phyloP scores from a whole-genome alignment of 2,888 invertebrate genomes.

The Drosophila hamatofila region DNA sequence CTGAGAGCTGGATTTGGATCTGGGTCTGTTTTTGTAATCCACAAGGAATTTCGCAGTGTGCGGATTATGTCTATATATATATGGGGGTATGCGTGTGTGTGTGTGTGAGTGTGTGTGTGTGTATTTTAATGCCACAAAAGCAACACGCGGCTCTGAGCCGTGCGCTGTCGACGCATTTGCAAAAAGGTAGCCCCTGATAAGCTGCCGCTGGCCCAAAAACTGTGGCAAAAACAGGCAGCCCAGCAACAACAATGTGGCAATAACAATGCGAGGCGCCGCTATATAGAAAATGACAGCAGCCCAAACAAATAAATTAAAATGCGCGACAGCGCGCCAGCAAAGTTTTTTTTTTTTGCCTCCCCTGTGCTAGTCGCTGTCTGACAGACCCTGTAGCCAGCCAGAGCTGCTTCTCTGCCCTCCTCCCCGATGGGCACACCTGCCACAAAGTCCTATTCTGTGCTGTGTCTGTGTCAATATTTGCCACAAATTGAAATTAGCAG shows the following conservation, averaged over 20 bases:
- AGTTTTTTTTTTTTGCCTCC: conserved; percentile 43
- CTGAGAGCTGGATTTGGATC: conserved; percentile 45
- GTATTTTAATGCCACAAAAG: conserved; percentile 70
- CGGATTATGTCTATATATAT: conserved; percentile 60
- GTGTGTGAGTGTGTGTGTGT: conserved; percentile 26
- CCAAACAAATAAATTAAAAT: conserved; percentile 83
- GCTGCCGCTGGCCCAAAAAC: conserved; percentile 49
- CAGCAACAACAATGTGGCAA: conserved; percentile 54
- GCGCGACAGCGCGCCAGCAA: conserved; percentile 78
- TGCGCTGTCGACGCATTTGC: conserved; percentile 72
- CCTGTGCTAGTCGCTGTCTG: conserved; percentile 26
- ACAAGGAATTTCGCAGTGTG: conserved; percentile 78
- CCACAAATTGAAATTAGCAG: conserved; percentile 80
- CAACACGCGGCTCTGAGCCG: conserved; percentile 58
- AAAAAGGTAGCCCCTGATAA: conserved; percentile 74
- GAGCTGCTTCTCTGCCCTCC: neutral
- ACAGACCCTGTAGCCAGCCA: conserved; percentile 7
- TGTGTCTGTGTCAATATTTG: conserved; percentile 76
- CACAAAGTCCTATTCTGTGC: conserved; percentile 13
- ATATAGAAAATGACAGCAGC: conserved; percentile 76
- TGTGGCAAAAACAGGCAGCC: conserved; percentile 28
- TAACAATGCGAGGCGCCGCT: conserved; percentile 54
- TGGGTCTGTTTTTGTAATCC: conserved; percentile 70
- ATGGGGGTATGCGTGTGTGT: conserved; percentile 10
- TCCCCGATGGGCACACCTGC: conserved; percentile 12